Conservation (phyloP, 2,113 vertebrate genomes). For the Tetrax tetrax region DNA sequence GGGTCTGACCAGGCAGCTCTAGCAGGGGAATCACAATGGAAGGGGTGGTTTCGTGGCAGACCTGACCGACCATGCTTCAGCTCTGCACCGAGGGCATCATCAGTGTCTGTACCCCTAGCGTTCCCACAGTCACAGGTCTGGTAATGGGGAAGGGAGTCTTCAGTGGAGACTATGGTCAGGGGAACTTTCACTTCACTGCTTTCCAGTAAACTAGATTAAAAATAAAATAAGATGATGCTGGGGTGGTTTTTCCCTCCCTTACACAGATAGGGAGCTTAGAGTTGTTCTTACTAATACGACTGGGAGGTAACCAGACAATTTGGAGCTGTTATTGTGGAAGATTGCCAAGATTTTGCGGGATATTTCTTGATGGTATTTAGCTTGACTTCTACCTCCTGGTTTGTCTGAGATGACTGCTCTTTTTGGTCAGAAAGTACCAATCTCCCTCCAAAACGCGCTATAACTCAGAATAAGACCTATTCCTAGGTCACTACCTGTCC, state of each 20-base stretch:
- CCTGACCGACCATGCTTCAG: accelerated
- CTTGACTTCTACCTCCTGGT: neutral
- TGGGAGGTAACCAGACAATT: neutral
- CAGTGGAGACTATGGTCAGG: accelerated
- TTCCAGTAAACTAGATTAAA: neutral
- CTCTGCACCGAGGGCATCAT: accelerated
- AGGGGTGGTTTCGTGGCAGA: neutral
- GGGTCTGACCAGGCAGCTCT: neutral
- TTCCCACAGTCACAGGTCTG: accelerated
- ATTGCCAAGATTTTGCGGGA: neutral
- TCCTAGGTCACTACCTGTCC: neutral
- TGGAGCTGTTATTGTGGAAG: neutral
- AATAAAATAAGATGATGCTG: neutral
- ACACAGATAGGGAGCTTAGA: neutral
- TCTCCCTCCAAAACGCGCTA: neutral
- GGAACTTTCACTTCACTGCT: neutral
- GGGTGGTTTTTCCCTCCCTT: neutral
- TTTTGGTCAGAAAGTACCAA: neutral
- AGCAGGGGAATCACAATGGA: neutral
- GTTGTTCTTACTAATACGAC: neutral
- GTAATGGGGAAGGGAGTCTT: neutral
- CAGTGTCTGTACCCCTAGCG: accelerated
- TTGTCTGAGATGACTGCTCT: neutral
- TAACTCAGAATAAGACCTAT: neutral
- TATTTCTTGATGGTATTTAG: neutral